Percentiles rank a stretch among this genome's conserved stretches.
phyloP scores from a whole-genome alignment of 1,140 invertebrate species.

The Wiebesia pumilae region DNA sequence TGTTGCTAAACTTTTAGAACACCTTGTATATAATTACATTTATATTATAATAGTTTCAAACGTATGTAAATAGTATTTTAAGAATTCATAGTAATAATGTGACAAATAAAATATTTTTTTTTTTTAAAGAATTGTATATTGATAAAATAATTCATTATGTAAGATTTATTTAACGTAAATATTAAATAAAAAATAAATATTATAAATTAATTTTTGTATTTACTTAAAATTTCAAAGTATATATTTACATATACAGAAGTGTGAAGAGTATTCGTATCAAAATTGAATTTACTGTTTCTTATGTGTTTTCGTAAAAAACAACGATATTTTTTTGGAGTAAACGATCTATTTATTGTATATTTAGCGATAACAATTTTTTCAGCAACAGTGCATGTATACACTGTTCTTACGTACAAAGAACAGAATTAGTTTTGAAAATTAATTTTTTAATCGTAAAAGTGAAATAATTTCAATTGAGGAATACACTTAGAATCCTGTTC shows the following conservation, averaged over 20 bases:
- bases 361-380: no score
- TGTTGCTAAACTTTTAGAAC: not conserved
- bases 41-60: conserved; percentile 3
- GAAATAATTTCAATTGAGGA: no score
- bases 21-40: not conserved
- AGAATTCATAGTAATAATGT: not conserved
- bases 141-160: not conserved
- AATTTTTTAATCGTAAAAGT: no score
- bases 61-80: conserved; percentile 10
- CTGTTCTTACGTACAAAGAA: no score
- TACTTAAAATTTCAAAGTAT: not conserved
- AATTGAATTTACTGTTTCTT: not conserved
- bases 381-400: no score
- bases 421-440: no score
- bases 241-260: not conserved
- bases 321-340: no score
- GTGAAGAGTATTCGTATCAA: not conserved
- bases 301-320: not conserved
- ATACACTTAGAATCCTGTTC: no score
- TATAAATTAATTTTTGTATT: not conserved
- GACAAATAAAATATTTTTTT: conserved; percentile 1
- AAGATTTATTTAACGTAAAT: not conserved
- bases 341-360: no score
- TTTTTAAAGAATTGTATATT: conserved; percentile 18
- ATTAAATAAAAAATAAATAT: not conserved